Evolutionary conservation across 1,140 invertebrate genomes (phyloP).

Genomic region (Marisa cornuarietis): DNA sequence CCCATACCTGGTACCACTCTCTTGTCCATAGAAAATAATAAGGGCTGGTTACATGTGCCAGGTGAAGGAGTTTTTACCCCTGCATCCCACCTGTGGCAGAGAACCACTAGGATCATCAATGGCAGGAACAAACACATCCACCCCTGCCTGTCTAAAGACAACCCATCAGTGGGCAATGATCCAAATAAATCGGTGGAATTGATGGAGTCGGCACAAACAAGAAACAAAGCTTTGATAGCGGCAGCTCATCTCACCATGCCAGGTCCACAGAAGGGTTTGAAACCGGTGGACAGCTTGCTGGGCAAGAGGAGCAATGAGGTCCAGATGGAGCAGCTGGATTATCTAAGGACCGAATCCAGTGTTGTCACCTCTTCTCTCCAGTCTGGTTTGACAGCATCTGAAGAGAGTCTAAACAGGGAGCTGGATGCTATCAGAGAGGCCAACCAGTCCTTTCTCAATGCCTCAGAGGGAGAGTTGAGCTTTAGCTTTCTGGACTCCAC

Average conservation of each 20-base stretch:
- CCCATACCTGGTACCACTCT: not conserved
- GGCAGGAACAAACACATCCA: not conserved
- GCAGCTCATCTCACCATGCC: no score
- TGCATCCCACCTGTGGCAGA: not conserved
- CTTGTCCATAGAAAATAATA: not conserved
- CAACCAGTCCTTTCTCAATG: not conserved
- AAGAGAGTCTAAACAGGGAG: slow-evolving; percentile 22
- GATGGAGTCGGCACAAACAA: no score
- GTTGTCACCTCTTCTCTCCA: not conserved
- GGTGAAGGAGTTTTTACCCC: slow-evolving; percentile 18
- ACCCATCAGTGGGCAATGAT: not conserved
- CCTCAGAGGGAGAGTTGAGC: not conserved
- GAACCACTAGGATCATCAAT: not conserved
- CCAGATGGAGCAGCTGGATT: slow-evolving; percentile 14
- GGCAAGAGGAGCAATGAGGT: slow-evolving; percentile 20
- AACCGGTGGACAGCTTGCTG: not conserved
- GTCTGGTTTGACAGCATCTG: slow-evolving; percentile 1
- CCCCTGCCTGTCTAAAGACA: not conserved
- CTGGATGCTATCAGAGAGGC: slow-evolving; percentile 14
- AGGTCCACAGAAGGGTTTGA: no score
- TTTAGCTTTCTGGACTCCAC: not conserved
- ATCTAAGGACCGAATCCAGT: no score
- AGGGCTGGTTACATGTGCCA: slow-evolving; percentile 10
- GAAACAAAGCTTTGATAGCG: no score
- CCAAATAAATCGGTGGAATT: no score